Conservation (phyloP, 2,113 vertebrate genomes). For the Zapornia atra region DNA sequence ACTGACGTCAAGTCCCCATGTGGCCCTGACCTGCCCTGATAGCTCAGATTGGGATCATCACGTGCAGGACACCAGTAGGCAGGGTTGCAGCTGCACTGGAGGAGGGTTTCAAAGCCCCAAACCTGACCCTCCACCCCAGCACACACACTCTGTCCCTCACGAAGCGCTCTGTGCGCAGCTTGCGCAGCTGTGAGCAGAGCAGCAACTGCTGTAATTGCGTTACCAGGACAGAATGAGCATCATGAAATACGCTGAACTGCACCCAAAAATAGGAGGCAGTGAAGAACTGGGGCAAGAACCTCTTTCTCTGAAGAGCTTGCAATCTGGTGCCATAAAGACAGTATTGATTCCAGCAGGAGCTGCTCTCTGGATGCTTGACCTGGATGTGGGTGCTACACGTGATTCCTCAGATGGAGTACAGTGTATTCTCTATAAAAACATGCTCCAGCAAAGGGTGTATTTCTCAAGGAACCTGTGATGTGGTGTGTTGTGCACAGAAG, state of each 20-base stretch:
- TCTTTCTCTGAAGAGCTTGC: neutral
- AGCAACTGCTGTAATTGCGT: neutral
- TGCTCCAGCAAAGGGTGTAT: neutral
- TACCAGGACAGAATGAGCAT: neutral
- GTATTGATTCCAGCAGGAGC: neutral
- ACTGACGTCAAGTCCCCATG: accelerated
- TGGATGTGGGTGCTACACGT: neutral
- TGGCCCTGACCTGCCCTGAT: neutral
- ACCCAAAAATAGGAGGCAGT: neutral
- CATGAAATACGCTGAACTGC: neutral
- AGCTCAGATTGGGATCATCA: neutral
- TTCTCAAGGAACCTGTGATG: neutral
- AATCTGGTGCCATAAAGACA: neutral
- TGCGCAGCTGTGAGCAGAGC: neutral
- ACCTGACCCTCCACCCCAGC: neutral
- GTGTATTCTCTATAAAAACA: neutral
- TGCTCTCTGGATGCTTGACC: neutral
- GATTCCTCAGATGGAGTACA: neutral
- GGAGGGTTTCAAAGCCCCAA: neutral
- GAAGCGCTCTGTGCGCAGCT: neutral
- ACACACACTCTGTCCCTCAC: neutral
- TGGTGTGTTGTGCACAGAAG: neutral
- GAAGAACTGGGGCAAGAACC: neutral
- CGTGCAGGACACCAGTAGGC: neutral
- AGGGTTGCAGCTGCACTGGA: neutral